Percentiles rank a stretch among this genome's conserved stretches.
phyloP scores from a whole-genome alignment of 1,140 invertebrate species.

The Dendrolimus kikuchii region DNA sequence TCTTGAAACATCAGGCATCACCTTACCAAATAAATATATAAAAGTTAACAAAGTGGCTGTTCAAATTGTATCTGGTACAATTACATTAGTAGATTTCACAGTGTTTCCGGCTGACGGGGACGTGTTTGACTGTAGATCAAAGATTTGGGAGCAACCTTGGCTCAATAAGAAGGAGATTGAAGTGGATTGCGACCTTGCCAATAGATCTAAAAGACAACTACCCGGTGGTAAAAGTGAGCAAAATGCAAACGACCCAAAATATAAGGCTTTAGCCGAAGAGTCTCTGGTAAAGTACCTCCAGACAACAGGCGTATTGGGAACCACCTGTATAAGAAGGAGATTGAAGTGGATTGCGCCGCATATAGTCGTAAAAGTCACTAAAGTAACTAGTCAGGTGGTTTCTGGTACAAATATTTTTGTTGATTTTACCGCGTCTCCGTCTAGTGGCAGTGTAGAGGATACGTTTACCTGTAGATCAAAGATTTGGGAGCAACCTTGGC shows the following conservation, averaged over 20 bases:
- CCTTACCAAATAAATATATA: neutral
- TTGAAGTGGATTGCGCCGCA: conserved; percentile 4
- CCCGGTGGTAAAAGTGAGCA: conserved; percentile 11
- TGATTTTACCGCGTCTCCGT: conserved; percentile 14
- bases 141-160: conserved; percentile 25
- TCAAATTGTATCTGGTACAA: conserved; percentile 1
- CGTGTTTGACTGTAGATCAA: conserved; percentile 12
- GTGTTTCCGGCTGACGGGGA: conserved; percentile 1
- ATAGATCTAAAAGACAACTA: conserved; percentile 7
- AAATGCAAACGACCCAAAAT: conserved; percentile 16
- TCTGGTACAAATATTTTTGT: conserved; percentile 15
- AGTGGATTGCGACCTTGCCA: conserved; percentile 16
- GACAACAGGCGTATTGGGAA: conserved; percentile 2
- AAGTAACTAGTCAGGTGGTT: conserved; percentile 20
- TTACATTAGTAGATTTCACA: neutral
- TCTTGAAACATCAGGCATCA: neutral
- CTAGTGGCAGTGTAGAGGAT: neutral
- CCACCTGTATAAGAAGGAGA: no score
- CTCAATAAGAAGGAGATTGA: conserved; percentile 23
- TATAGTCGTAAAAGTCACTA: conserved; percentile 14
- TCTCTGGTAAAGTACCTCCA: conserved; percentile 23
- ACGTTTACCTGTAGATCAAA: conserved; percentile 52
- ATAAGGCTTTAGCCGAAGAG: conserved; percentile 16
- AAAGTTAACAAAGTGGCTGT: neutral
- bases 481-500: conserved; percentile 74